Percentiles rank a stretch among this genome's conserved stretches.
Conservation (phyloP, 2,797 vertebrate genomes). For the Cephalopachus bancanus region DNA sequence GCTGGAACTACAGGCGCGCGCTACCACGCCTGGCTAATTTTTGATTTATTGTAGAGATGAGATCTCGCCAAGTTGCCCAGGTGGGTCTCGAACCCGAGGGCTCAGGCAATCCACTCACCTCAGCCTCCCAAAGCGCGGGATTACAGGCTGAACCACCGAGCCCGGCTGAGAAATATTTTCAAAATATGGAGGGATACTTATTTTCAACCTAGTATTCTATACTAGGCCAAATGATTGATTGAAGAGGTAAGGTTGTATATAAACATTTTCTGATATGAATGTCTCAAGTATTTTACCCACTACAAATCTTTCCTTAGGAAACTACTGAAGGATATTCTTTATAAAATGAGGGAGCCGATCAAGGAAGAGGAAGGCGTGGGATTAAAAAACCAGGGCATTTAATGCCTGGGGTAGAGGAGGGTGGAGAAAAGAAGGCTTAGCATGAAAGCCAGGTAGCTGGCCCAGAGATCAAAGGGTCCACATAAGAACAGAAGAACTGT, state of each 20-base stretch:
- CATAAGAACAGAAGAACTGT: background rate
- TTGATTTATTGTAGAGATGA: no score
- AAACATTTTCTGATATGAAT: conserved; percentile 14
- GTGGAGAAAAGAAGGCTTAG: background rate
- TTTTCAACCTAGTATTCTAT: background rate
- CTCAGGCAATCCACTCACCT: no score
- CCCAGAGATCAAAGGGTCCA: background rate
- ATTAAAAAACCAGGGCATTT: background rate
- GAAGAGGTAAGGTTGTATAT: background rate
- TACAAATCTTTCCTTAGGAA: background rate
- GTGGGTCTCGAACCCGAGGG: no score
- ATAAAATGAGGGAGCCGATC: background rate
- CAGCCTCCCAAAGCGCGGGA: no score
- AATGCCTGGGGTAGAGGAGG: background rate
- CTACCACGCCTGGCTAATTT: no score
- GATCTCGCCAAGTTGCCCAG: no score
- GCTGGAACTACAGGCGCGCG: no score
- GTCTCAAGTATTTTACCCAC: background rate
- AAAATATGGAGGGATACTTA: background rate
- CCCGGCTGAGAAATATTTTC: background rate
- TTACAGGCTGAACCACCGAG: no score
- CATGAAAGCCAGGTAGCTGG: background rate
- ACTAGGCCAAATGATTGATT: background rate
- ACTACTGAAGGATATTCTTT: background rate
- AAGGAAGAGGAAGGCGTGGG: background rate